These are phyloP conservation scores for Beroe ovata DNA, from an alignment of 37 sponge, comb jelly and placozoan species.

Conservation along the genomic window DNA sequence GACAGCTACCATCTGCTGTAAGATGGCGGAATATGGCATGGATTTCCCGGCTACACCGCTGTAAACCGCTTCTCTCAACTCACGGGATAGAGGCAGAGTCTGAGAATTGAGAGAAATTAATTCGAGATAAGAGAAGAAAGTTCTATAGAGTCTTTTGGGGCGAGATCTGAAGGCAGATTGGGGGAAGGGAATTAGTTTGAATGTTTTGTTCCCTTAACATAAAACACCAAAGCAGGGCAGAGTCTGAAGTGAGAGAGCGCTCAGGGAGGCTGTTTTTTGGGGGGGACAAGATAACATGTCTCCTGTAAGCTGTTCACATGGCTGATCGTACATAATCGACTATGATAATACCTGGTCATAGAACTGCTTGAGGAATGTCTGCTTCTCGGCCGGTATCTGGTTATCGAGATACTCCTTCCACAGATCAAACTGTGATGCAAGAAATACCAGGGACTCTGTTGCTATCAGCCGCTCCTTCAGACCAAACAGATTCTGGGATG, in stretches of 20 bases:
- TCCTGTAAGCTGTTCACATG: no score
- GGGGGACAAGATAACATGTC: no score
- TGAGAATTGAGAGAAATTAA: constrained; percentile 7
- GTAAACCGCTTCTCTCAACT: constrained; percentile 21
- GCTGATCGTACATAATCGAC: no score
- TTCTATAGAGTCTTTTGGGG: background rate
- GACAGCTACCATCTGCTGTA: constrained; percentile 76
- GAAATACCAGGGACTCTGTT: constrained; percentile 85
- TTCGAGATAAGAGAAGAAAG: constrained; percentile 1
- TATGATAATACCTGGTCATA: constrained; percentile 87
- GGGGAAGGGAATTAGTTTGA: background rate
- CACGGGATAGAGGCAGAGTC: constrained; percentile 16
- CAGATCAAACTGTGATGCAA: constrained; percentile 83
- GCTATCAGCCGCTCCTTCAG: constrained; percentile 79
- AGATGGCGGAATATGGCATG: constrained; percentile 68
- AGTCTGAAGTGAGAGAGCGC: no score
- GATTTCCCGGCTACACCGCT: constrained; percentile 30
- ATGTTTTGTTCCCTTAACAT: no score
- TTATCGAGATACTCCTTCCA: constrained; percentile 75
- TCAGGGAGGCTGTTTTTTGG: no score
- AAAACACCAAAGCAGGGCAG: no score
- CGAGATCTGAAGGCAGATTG: background rate
- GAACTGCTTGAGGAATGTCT: constrained; percentile 82
- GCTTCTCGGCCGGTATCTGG: constrained; percentile 79
- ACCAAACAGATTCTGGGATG: constrained; percentile 75